Evolutionary conservation across 2,113 vertebrate species (phyloP), one percentile per base, ranked within the genome.

Genomic region (Solea solea): DNA sequence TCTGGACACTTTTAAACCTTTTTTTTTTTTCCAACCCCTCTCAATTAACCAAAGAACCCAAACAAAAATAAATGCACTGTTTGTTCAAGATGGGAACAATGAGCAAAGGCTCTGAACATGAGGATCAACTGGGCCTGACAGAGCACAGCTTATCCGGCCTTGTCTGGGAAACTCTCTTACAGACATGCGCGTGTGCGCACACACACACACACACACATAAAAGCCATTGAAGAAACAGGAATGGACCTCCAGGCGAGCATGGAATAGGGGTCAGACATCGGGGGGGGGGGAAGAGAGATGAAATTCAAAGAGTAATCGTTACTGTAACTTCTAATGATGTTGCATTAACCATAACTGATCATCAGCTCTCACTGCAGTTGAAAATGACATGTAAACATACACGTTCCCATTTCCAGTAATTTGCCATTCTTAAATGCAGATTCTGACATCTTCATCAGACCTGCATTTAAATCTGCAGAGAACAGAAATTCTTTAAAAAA

Each of bases 71-170:
- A 81, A 77, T 76, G 59, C 0, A 28, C 67, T 92, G 88, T 93
- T 94, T 93, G 87, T 92, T 89, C 69, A 88, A 80, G 85, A 88
- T 80, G 86, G 85, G 88, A 93, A 94, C 91, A 94, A 94, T 92
- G 88, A 91, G 86, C 72, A 88, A 93, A 90, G 77, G 60, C 48
- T 86, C 55, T 66, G 76, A 90, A 84, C 80, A 78, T 82, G 21
- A 80, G 86, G 72, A 78, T 92, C 86, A 87, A 88, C 84, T 88
- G 82, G 83, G 63, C 63, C 82, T 82, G 64, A 89, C 78, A 74
- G 82, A 87, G 58, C 80, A 73, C 75, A 42, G 69, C 78, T 85
- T 82, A 86, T 92, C 92, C 90, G 91, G 86, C 81, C 58, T 53
- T 25, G 86, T 88, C 84, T 90, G 90, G 89, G 86, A 92, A 89